Base-by-base conservation (phyloP, 2,888 invertebrate genomes). In the Epistrophella euchroma region DNA sequence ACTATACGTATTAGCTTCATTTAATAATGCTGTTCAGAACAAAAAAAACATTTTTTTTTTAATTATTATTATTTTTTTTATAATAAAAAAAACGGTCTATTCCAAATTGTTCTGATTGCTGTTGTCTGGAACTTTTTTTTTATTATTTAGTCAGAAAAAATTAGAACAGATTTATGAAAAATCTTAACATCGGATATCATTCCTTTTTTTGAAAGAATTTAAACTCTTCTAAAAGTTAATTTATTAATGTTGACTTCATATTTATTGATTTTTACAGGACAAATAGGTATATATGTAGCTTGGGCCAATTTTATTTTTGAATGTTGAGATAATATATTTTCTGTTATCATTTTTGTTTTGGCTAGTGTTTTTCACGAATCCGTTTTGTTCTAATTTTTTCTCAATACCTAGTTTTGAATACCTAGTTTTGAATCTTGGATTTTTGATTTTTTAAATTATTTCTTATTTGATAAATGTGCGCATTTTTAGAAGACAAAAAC, bases 381-480 rank as follows among this genome's bases (percentile, higher is more conserved):
- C 10, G 28, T 56, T 1, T 2, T 32, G 10, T 10, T n/a, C 13
- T 25, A 2, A 15, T 22, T 58, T 25, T 52, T 55, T 15, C 9
- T 25, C 15, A 28, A n/a, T 25, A 28, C 15, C 7, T 2, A 28
- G 28, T 15, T 52, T 13, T 25, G 13, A 6, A 32, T 32, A 32
- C 32, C 4, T 50, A 19, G 5, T 2, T 52, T 25, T 52, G 13
- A 52, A 52, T 52, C 13, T 22, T 22, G 25, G 25, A 25, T 25
- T 50, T 52, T 2, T 6, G 2, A 50, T 50, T 50, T 22, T 25
- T 5, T 70, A n/a, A n/a, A 7, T 43, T 68, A 58, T n/a, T 35
- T 55, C 64, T 58, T 79, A 35, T 58, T 58, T 64, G 11, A 47
- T 64, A 60, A 76, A 85, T 85, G 81, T 85, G 85, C 81, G 85